phyloP scores from a whole-genome alignment of 2,113 vertebrate genomes.

The Pluvianellus socialis region DNA sequence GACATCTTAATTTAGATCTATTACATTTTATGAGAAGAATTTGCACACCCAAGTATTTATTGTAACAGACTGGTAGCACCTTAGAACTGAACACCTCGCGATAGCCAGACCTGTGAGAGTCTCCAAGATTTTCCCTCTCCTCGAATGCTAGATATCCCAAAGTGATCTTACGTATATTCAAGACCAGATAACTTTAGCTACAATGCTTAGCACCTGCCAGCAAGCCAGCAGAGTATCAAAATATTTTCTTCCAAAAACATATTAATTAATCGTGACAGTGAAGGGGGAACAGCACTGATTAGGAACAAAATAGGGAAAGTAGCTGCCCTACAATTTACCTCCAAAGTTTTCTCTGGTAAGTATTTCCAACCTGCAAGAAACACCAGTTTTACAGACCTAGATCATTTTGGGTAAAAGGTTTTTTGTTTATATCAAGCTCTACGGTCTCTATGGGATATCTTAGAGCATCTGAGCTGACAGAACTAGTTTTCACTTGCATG shows the following conservation, averaged over 20 bases:
- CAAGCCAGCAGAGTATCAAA: not conserved
- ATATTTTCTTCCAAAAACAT: not conserved
- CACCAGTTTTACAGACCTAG: not conserved
- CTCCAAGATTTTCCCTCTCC: not conserved
- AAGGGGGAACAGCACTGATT: not conserved
- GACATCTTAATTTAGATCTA: not conserved
- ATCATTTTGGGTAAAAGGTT: not conserved
- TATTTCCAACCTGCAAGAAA: not conserved
- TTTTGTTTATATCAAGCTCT: not conserved
- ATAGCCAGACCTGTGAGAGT: not conserved
- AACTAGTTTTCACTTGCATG: not conserved
- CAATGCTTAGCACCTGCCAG: not conserved
- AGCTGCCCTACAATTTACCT: not conserved
- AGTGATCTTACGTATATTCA: not conserved
- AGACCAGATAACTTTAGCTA: not conserved
- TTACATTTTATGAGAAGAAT: not conserved
- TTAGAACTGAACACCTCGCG: not conserved
- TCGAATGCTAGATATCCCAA: not conserved
- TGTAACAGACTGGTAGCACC: not conserved
- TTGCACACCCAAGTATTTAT: not conserved
- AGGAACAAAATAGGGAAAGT: not conserved
- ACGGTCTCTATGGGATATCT: not conserved
- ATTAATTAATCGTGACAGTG: not conserved
- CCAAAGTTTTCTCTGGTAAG: not conserved
- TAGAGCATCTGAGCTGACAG: slow-evolving; percentile 33